These are phyloP conservation scores for Nycticebus coucang DNA, from an alignment of 2,113 vertebrate species.

Conservation along the genomic window DNA sequence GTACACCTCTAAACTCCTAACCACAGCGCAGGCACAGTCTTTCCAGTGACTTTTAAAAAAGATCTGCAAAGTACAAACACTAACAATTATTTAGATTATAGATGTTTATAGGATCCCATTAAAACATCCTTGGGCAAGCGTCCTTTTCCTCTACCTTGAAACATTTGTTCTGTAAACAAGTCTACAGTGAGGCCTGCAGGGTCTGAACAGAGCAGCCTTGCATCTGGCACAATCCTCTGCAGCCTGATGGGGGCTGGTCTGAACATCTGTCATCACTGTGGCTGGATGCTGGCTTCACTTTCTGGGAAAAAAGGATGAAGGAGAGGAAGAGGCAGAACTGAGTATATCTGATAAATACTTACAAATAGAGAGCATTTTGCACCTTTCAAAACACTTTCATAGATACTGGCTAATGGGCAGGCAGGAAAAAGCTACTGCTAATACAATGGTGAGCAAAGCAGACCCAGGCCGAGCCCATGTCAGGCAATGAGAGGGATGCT, in stretches of 20 bases:
- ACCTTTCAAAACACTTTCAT: not conserved
- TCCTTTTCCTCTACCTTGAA: slow-evolving; percentile 60
- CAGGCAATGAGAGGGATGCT: not conserved
- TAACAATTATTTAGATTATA: not conserved
- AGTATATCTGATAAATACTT: not conserved
- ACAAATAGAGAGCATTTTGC: not conserved
- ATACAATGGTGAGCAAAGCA: not conserved
- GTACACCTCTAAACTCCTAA: not conserved
- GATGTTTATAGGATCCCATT: slow-evolving; percentile 58
- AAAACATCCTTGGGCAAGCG: slow-evolving; percentile 44
- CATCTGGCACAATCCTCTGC: not conserved
- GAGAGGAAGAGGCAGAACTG: not conserved
- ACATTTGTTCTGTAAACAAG: slow-evolving; percentile 55
- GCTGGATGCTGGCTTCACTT: not conserved
- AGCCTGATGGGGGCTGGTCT: not conserved
- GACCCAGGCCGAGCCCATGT: not conserved
- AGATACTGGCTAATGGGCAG: too few relatives aligned
- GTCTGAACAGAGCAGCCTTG: not conserved
- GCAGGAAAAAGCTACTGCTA: not conserved
- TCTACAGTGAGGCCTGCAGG: not conserved
- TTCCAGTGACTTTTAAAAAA: slow-evolving; percentile 30
- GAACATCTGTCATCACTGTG: not conserved
- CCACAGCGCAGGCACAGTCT: not conserved
- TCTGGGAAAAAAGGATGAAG: not conserved
- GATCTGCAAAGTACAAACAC: slow-evolving; percentile 16